Percentiles rank a stretch among this genome's conserved stretches.
These are phyloP conservation scores for Druceiella hillmani DNA, from an alignment of 2,888 invertebrate species.

Conservation along the genomic window DNA sequence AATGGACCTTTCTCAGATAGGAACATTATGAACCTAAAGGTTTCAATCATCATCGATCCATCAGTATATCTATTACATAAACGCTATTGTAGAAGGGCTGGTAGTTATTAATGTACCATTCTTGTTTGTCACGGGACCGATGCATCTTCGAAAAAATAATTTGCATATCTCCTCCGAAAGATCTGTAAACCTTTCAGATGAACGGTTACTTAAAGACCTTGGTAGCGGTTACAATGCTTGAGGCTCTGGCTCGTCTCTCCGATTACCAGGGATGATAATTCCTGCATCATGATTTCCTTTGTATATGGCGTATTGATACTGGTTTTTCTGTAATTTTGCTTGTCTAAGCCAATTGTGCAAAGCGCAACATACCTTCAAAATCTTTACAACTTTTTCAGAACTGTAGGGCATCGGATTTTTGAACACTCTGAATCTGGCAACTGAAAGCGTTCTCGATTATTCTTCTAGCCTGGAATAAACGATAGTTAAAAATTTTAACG, in stretches of 20 bases:
- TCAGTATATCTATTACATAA: no score
- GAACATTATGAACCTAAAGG: no score
- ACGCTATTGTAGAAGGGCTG: slow-evolving; percentile 7
- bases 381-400: slow-evolving; percentile 4
- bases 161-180: slow-evolving; percentile 14
- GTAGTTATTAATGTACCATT: slow-evolving; percentile 17
- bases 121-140: slow-evolving; percentile 20
- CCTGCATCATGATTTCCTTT: slow-evolving; percentile 16
- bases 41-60: no score
- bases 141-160: slow-evolving; percentile 19
- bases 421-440: no score
- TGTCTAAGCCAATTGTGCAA: no score
- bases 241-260: slow-evolving; percentile 17
- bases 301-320: slow-evolving; percentile 11
- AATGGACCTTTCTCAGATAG: no score
- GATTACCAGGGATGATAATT: slow-evolving; percentile 17
- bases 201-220: slow-evolving; percentile 14
- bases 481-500: slow-evolving; percentile 9
- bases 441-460: slow-evolving; percentile 19
- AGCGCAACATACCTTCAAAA: no score
- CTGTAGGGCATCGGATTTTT: slow-evolving; percentile 9
- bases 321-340: slow-evolving; percentile 13
- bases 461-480: slow-evolving; percentile 11
- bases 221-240: slow-evolving; percentile 15
- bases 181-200: slow-evolving; percentile 16